phyloP scores from a whole-genome alignment of 1,140 invertebrate species.

The Leptinotarsa lineolata region DNA sequence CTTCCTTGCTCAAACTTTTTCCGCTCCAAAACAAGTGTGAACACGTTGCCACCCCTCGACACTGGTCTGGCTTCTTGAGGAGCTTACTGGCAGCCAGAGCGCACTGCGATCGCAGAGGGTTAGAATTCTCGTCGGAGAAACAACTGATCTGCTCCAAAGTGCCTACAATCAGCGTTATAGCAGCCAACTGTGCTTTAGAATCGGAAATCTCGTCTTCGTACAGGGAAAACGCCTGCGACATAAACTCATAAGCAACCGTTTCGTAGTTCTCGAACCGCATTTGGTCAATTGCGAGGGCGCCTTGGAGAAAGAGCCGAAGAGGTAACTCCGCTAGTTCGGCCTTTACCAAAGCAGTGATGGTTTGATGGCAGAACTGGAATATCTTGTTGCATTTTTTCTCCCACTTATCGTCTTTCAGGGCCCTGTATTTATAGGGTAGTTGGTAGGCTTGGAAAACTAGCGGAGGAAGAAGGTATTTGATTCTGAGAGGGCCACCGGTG shows the following conservation, averaged over 20 bases:
- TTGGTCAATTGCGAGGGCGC: constrained; percentile 88
- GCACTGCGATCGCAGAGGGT: constrained; percentile 83
- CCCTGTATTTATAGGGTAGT: constrained; percentile 83
- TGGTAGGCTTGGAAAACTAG: constrained; percentile 95
- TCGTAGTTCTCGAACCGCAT: constrained; percentile 93
- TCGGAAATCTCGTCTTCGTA: constrained; percentile 99
- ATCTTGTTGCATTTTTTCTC: constrained; percentile 98
- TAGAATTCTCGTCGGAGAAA: constrained; percentile 96
- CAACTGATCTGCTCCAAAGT: constrained; percentile 94
- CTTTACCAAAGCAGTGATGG: constrained; percentile 90
- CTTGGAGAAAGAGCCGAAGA: constrained; percentile 91
- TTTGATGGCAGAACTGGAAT: constrained; percentile 96
- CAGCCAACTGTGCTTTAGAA: constrained; percentile 94
- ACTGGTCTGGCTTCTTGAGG: constrained; percentile 97
- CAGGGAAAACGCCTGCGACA: constrained; percentile 94
- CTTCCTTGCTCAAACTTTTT: constrained; percentile 69
- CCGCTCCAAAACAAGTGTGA: constrained; percentile 97
- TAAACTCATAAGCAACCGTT: constrained; percentile 97
- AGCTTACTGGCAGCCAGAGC: constrained; percentile 92
- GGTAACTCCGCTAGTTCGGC: constrained; percentile 92
- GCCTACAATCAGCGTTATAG: constrained; percentile 93
- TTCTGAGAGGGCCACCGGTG: constrained; percentile 82
- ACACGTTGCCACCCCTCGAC: constrained; percentile 86
- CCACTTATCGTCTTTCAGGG: constrained; percentile 88
- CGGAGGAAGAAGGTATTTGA: constrained; percentile 92